These are phyloP conservation scores for Litocranius walleri DNA, from an alignment of 2,113 vertebrate species.

Conservation along the genomic window DNA sequence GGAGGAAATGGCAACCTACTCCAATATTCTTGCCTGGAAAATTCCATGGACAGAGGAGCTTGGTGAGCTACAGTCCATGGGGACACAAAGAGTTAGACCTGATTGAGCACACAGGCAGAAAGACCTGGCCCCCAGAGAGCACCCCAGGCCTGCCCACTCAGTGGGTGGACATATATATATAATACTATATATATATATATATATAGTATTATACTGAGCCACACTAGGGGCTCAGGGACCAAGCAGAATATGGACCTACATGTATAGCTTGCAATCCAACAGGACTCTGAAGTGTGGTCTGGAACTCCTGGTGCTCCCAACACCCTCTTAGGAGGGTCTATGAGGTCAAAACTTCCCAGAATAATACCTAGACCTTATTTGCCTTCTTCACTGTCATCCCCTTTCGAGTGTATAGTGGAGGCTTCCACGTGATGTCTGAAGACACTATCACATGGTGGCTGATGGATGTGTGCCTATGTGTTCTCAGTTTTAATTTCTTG, in stretches of 20 bases:
- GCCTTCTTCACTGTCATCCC: not conserved
- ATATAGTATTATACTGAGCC: not conserved
- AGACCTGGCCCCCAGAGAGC: not conserved
- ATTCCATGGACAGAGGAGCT: not conserved
- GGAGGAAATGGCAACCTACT: not conserved
- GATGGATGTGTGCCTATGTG: rapidly evolving
- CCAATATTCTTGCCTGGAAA: not conserved
- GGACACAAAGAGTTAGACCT: not conserved
- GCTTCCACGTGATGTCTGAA: not conserved
- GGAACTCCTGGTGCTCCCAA: not conserved
- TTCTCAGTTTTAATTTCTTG: not conserved
- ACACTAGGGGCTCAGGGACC: not conserved
- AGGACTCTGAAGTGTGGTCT: too few species aligned
- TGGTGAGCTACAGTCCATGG: not conserved
- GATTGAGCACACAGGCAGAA: not conserved
- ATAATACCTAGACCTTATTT: not conserved
- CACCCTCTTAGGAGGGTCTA: not conserved
- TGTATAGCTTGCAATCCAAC: rapidly evolving
- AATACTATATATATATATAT: not conserved
- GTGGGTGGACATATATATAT: rapidly evolving
- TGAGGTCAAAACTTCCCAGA: not conserved
- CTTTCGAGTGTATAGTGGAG: rapidly evolving
- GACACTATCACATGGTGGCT: rapidly evolving
- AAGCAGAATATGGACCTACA: rapidly evolving
- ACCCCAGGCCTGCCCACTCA: not conserved